Evolutionary conservation across 2,888 invertebrate species (phyloP).

Genomic region (Phengaris arion): DNA sequence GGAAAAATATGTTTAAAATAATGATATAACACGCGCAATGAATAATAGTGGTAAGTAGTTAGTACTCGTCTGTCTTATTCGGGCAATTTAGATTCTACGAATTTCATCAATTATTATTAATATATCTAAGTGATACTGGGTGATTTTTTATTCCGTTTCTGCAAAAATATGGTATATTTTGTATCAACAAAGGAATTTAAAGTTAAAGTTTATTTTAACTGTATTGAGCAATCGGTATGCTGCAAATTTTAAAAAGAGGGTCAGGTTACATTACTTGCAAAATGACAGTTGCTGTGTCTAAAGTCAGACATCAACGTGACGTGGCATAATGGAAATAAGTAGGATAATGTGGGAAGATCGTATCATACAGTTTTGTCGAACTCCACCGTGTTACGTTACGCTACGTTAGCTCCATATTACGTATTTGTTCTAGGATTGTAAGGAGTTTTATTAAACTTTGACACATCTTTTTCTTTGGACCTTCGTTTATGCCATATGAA

Average conservation of each 20-base stretch:
- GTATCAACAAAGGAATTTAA: no score
- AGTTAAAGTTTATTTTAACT: no score
- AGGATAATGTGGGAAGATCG: constrained; percentile 26
- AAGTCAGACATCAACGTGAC: not conserved
- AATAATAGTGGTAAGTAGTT: not conserved
- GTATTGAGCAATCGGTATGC: no score
- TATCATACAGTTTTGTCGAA: constrained; percentile 25
- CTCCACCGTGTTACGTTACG: constrained; percentile 5
- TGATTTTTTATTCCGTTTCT: no score
- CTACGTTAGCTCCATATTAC: not conserved
- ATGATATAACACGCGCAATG: not conserved
- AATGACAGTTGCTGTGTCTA: not conserved
- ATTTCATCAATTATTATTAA: no score
- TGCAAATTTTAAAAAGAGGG: no score
- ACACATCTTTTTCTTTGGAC: constrained; percentile 3
- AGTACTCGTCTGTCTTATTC: no score
- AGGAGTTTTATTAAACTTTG: not conserved
- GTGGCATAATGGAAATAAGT: constrained; percentile 25
- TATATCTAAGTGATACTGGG: no score
- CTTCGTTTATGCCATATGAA: not conserved
- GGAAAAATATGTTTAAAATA: no score
- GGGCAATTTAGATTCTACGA: no score
- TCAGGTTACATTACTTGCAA: no score
- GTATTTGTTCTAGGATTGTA: not conserved
- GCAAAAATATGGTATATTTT: no score